Conservation (phyloP, 1,140 invertebrate genomes). For the Listronotus bonariensis region DNA sequence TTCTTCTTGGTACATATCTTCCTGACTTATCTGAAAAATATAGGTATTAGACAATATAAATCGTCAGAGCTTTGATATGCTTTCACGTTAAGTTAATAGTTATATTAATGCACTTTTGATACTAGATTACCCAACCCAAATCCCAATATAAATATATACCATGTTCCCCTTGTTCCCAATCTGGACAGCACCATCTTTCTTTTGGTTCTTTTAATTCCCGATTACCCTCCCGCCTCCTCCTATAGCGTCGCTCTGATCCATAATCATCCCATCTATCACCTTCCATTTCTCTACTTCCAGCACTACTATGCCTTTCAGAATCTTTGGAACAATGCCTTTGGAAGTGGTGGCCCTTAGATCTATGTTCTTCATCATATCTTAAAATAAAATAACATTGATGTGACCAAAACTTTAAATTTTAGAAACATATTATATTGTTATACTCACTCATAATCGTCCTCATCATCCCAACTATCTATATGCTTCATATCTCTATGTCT, state of each 20-base stretch:
- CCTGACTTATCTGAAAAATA: constrained; percentile 43
- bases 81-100: too few species aligned
- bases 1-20: constrained; percentile 42
- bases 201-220: constrained; percentile 34
- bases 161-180: constrained; percentile 49
- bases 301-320: constrained; percentile 40
- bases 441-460: constrained; percentile 61
- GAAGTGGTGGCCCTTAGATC: constrained; percentile 43
- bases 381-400: not conserved
- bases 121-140: too few species aligned
- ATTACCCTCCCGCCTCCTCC: constrained; percentile 41
- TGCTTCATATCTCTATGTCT: constrained; percentile 50
- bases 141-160: constrained; percentile 26
- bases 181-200: constrained; percentile 53
- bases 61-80: too few species aligned
- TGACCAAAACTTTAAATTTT: too few species aligned
- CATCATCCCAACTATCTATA: constrained; percentile 57
- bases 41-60: not conserved
- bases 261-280: constrained; percentile 47
- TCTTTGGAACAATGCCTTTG: constrained; percentile 45
- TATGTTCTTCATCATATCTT: constrained; percentile 50
- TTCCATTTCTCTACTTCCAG: constrained; percentile 41
- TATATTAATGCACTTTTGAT: too few species aligned
- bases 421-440: too few species aligned
- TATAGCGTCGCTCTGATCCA: constrained; percentile 43